These are phyloP conservation scores for Macrotus californicus DNA, from an alignment of 2,113 vertebrate genomes.

Conservation along the genomic window DNA sequence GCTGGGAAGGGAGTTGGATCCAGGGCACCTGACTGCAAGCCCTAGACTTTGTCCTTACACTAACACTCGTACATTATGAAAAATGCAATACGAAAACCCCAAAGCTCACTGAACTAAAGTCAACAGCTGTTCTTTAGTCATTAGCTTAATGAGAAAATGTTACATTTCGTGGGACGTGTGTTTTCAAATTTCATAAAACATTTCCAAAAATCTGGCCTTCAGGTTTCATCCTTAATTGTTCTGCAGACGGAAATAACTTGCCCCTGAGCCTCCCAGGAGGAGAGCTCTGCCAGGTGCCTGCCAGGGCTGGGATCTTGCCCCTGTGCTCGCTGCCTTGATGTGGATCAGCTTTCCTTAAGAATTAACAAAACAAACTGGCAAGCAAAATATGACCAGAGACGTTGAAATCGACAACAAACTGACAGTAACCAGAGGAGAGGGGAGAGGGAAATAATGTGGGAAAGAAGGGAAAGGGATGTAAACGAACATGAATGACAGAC, in stretches of 20 bases:
- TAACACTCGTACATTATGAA: slow-evolving; percentile 40
- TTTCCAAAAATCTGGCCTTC: slow-evolving; percentile 40
- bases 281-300: accelerated
- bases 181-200: slow-evolving; percentile 53
- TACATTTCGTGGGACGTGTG: slow-evolving; percentile 55
- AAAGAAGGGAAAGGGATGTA: too few relatives aligned
- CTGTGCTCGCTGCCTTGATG: not conserved
- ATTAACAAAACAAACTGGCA: not conserved
- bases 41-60: slow-evolving; percentile 27
- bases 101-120: not conserved
- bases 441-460: too few relatives aligned
- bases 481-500: too few relatives aligned
- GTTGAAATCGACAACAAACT: too few relatives aligned
- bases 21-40: slow-evolving; percentile 16
- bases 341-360: not conserved
- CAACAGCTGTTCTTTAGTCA: slow-evolving; percentile 58
- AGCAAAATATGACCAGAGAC: too few relatives aligned
- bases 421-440: too few relatives aligned
- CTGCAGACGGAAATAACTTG: not conserved
- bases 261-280: not conserved
- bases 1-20: slow-evolving; percentile 39
- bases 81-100: not conserved
- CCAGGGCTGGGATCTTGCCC: not conserved
- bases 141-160: slow-evolving; percentile 70
- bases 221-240: slow-evolving; percentile 16